Percentiles rank a stretch among this genome's conserved stretches.
These are phyloP conservation scores for Hymenopus coronatus DNA, from an alignment of 2,888 invertebrate species.

Conservation along the genomic window DNA sequence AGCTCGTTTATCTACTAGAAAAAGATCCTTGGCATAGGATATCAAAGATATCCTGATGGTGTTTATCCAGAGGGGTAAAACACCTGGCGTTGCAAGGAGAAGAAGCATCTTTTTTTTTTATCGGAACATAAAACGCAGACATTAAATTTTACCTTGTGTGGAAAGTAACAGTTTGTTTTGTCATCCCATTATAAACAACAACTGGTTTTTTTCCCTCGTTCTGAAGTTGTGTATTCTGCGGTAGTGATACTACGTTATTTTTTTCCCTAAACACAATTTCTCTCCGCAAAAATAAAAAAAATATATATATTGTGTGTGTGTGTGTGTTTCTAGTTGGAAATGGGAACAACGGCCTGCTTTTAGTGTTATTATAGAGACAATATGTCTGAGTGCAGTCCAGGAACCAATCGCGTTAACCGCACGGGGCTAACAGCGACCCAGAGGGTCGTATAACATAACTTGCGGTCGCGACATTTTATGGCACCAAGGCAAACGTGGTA, in stretches of 20 bases:
- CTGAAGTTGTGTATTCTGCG: background rate
- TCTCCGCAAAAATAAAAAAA: background rate
- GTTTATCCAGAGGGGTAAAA: background rate
- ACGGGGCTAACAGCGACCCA: background rate
- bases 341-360: background rate
- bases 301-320: background rate
- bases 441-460: slow-evolving; percentile 25
- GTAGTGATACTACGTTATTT: background rate
- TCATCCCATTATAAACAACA: background rate
- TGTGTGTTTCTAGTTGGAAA: background rate
- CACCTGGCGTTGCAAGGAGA: background rate
- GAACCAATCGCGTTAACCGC: background rate
- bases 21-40: too few relatives aligned
- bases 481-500: background rate
- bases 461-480: slow-evolving; percentile 31
- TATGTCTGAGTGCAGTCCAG: background rate
- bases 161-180: background rate
- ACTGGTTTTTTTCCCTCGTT: background rate
- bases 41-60: too few relatives aligned
- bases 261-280: background rate
- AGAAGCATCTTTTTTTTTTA: background rate
- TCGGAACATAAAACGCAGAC: background rate
- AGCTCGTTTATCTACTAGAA: too few relatives aligned
- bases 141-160: background rate
- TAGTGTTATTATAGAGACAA: slow-evolving; percentile 22